These are phyloP conservation scores for Harpagifer antarcticus DNA, from an alignment of 2,797 vertebrate genomes.

Conservation along the genomic window DNA sequence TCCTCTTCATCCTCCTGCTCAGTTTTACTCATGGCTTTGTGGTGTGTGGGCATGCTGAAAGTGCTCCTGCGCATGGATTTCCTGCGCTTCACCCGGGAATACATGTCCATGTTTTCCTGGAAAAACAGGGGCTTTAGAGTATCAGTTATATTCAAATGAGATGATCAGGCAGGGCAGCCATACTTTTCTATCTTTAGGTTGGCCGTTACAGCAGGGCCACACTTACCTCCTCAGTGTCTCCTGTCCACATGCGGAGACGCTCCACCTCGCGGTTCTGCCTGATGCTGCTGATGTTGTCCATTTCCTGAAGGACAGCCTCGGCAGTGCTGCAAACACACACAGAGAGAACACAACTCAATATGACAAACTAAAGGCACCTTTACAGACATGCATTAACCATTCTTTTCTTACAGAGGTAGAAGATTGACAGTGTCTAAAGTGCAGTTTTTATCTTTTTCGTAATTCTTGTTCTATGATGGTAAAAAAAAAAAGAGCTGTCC, in stretches of 20 bases:
- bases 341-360: neutral
- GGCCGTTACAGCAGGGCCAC: accelerated
- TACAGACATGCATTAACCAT: neutral
- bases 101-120: conserved; percentile 99
- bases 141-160: conserved; percentile 1
- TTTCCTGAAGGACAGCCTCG: conserved; percentile 98
- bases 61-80: conserved; percentile 95
- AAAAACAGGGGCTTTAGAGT: conserved; percentile 38
- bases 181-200: neutral
- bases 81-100: conserved; percentile 97
- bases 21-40: conserved; percentile 93
- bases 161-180: neutral
- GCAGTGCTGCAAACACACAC: conserved; percentile 87
- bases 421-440: neutral
- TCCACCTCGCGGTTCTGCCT: conserved; percentile 96
- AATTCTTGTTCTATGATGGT: neutral
- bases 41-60: conserved; percentile 94
- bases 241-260: conserved; percentile 97
- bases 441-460: neutral
- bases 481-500: too few relatives aligned
- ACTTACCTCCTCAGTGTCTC: conserved; percentile 96
- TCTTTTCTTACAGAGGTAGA: too few relatives aligned
- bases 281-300: conserved; percentile 99
- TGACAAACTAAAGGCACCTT: conserved; percentile 4
- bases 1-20: conserved; percentile 93